These are phyloP conservation scores for Xenus cinereus DNA, from an alignment of 2,113 vertebrate genomes.

Conservation along the genomic window DNA sequence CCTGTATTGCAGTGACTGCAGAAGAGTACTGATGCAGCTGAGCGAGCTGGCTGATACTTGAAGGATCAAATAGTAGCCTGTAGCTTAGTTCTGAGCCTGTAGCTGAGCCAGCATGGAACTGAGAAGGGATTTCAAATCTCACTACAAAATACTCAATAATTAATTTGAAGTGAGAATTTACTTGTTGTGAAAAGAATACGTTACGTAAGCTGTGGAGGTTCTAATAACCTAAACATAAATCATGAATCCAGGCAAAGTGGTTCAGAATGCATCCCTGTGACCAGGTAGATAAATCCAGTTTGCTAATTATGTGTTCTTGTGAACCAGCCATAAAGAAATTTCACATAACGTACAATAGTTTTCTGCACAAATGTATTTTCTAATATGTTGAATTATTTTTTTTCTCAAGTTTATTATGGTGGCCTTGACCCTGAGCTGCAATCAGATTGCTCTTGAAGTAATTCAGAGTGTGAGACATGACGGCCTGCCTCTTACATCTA, in stretches of 20 bases:
- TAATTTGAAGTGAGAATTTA: not conserved
- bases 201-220: not conserved
- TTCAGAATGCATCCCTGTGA: not conserved
- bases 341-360: not conserved
- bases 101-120: not conserved
- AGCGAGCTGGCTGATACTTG: not conserved
- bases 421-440: not conserved
- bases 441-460: not conserved
- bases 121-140: not conserved
- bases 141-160: constrained; percentile 4
- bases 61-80: not conserved
- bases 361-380: not conserved
- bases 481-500: not conserved
- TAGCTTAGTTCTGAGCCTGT: not conserved
- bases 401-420: not conserved
- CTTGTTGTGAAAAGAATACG: not conserved
- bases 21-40: not conserved
- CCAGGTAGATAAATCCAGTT: not conserved
- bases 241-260: not conserved
- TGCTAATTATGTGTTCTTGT: not conserved
- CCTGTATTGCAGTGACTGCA: not conserved
- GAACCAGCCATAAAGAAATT: not conserved
- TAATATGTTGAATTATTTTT: not conserved
- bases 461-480: not conserved
- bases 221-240: not conserved